phyloP scores from a whole-genome alignment of 2,113 vertebrate species.

The Crypturellus undulatus region DNA sequence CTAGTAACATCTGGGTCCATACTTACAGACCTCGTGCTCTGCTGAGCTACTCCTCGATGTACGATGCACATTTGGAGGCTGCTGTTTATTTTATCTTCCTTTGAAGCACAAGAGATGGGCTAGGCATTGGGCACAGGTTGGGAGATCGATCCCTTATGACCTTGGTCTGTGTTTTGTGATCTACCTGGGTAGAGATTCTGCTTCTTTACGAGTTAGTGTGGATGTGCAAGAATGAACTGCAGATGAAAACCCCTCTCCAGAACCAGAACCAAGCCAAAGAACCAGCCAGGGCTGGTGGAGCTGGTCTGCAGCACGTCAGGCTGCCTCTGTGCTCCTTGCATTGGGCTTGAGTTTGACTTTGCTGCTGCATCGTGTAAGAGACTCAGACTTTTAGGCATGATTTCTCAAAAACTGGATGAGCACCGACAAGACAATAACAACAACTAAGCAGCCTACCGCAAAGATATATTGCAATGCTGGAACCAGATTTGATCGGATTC shows the following conservation, averaged over 20 bases:
- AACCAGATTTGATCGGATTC: background rate
- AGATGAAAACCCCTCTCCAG: background rate
- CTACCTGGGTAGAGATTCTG: background rate
- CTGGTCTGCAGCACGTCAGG: background rate
- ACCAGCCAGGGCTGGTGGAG: background rate
- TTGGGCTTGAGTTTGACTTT: background rate
- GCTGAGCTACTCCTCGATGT: background rate
- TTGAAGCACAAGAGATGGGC: background rate
- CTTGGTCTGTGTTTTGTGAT: background rate
- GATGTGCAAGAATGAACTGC: background rate
- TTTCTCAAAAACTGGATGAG: background rate
- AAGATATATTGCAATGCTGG: background rate
- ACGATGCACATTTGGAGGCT: background rate
- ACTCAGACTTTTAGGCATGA: background rate
- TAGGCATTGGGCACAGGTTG: background rate
- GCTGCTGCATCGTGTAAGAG: background rate
- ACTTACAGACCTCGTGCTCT: background rate
- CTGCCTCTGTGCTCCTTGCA: background rate
- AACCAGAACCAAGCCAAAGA: background rate
- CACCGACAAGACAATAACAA: background rate
- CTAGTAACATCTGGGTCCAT: background rate
- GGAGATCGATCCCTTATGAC: background rate
- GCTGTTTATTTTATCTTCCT: background rate
- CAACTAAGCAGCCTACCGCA: constrained; percentile 1
- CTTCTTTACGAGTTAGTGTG: background rate